Evolutionary conservation across 2,888 invertebrate genomes (phyloP), one percentile per base, ranked within the genome.

Genomic region (Nemoura dubitans): DNA sequence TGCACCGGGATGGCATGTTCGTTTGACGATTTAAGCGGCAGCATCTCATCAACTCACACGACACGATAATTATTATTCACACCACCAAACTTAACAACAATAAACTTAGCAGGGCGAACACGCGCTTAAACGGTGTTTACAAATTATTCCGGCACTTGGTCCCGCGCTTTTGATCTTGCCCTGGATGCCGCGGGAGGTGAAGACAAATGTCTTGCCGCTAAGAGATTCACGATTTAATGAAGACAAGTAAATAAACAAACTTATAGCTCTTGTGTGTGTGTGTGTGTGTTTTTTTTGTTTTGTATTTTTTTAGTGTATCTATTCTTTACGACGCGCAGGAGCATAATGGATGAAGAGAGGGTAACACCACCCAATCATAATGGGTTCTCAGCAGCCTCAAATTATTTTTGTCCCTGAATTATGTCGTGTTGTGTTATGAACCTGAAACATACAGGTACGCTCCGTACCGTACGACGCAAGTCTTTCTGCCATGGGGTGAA

Each of bases 211-310:
- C n/a, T n/a, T 36, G 36, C 36, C 10, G 36, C 5, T 7, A 14
- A 59, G 21, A 59, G 59, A 59, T 59, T 59, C 59, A 59, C 59
- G 43, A 59, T 86, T 86, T 86, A 86, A 86, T 83, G 86, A 83
- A 82, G 86, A 86, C 81, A 30, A 81, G 81, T 27, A 81, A 29
- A 81, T 81, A 81, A 81, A 81, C 81, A 81, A n/a, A 81, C 78
- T 78, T 78, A 7, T 27, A 27, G 7, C 78, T n/a, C n/a, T n/a
- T n/a, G n/a, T n/a, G n/a, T n/a, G n/a, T n/a, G n/a, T n/a, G n/a
- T n/a, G n/a, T n/a, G 26, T 76, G 76, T 76, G 28, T 27, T 2
- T 28, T 81, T 81, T 28, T 14, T 81, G 21, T 81, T 10, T 30
- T 81, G 7, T n/a, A 3, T 30, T 81, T 81, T 81, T 29, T 3